Percentiles rank a stretch among this genome's conserved stretches.
These are phyloP conservation scores for Theretra japonica DNA, from an alignment of 2,888 invertebrate genomes.

Conservation along the genomic window DNA sequence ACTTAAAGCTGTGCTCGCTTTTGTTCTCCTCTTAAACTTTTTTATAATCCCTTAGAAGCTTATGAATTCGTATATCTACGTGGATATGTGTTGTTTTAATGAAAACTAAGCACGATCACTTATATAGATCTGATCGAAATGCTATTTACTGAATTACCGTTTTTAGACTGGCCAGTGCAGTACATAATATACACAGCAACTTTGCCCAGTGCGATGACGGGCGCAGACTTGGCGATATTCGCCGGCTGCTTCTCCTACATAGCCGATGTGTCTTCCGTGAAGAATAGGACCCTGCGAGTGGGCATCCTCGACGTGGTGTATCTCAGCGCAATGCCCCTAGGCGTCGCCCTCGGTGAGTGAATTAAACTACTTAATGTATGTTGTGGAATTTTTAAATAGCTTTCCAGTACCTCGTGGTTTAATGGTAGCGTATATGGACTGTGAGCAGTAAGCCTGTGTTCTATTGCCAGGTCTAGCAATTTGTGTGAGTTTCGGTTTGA, in stretches of 20 bases:
- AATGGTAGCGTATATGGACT: too few relatives aligned
- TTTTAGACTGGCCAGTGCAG: conserved; percentile 88
- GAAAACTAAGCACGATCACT: too few relatives aligned
- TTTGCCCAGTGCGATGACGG: conserved; percentile 90
- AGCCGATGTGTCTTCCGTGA: conserved; percentile 89
- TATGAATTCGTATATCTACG: too few relatives aligned
- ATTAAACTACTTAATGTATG: neutral
- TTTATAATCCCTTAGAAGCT: too few relatives aligned
- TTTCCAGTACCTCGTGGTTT: too few relatives aligned
- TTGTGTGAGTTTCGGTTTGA: too few relatives aligned
- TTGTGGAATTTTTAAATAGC: neutral
- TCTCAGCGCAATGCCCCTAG: conserved; percentile 92
- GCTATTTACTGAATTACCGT: conserved; percentile 22
- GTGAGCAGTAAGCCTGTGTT: too few relatives aligned
- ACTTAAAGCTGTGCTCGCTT: too few relatives aligned
- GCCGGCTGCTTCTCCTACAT: conserved; percentile 92
- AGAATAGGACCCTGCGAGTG: conserved; percentile 90
- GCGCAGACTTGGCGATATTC: conserved; percentile 92
- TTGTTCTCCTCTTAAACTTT: too few relatives aligned
- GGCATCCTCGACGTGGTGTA: conserved; percentile 93
- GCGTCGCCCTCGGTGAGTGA: conserved; percentile 88
- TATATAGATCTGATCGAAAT: neutral
- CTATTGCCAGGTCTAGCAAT: too few relatives aligned
- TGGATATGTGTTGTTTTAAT: too few relatives aligned
- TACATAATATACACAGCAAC: conserved; percentile 90